A percentile compares a stretch with the other conserved stretches of the same genome.
These are phyloP conservation scores for Oncorhynchus mykiss DNA, from an alignment of 2,113 vertebrate genomes.

Conservation along the genomic window DNA sequence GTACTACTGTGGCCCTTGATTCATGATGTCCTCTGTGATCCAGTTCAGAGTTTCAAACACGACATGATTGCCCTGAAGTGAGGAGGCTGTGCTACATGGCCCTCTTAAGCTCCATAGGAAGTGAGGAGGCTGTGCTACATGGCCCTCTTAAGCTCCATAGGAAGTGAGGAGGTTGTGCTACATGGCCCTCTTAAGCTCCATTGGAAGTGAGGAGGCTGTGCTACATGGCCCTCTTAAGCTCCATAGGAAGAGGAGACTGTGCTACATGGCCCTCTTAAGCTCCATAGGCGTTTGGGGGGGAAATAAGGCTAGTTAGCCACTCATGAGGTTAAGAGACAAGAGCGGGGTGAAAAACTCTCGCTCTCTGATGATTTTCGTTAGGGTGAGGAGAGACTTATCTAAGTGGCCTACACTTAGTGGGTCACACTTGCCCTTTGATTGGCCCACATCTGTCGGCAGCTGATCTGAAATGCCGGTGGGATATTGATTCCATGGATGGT, in stretches of 20 bases:
- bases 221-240: too few relatives aligned
- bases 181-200: too few relatives aligned
- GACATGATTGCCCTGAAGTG: slow-evolving; percentile 39
- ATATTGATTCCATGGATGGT: slow-evolving; percentile 44
- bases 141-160: too few relatives aligned
- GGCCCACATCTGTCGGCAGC: slow-evolving; percentile 8
- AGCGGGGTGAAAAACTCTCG: neutral
- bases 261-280: slow-evolving; percentile 17
- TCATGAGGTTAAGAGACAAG: slow-evolving; percentile 13
- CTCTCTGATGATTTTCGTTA: neutral
- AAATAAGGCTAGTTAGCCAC: slow-evolving; percentile 21
- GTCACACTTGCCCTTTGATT: slow-evolving; percentile 38
- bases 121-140: too few relatives aligned
- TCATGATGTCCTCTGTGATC: slow-evolving; percentile 25
- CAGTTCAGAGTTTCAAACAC: slow-evolving; percentile 17
- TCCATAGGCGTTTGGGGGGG: slow-evolving; percentile 23
- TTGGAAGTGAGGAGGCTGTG: too few relatives aligned
- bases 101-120: too few relatives aligned
- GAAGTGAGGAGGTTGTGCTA: too few relatives aligned
- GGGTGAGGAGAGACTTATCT: slow-evolving; percentile 12
- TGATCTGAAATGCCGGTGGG: slow-evolving; percentile 17
- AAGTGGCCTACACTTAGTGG: slow-evolving; percentile 12
- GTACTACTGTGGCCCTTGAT: slow-evolving; percentile 14
- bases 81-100: too few relatives aligned
- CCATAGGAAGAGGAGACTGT: neutral